Percentiles rank a stretch among this genome's conserved stretches.
phyloP scores from a whole-genome alignment of 2,888 invertebrate species.

The Ligdia adustata region DNA sequence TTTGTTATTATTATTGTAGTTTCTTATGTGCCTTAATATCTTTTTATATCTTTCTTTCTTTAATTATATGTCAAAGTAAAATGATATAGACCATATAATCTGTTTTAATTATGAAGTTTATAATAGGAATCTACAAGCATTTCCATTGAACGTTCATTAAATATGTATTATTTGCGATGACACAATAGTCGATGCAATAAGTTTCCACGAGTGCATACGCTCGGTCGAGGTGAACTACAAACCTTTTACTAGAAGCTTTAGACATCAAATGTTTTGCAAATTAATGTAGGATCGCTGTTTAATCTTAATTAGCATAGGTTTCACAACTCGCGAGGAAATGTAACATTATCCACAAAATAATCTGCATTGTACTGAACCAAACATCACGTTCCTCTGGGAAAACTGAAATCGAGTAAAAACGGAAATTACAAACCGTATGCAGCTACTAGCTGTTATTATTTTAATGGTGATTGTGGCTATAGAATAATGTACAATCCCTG shows the following conservation, averaged over 20 bases:
- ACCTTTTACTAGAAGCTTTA: slow-evolving; percentile 22
- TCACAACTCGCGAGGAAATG: not conserved
- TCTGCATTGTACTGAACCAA: slow-evolving; percentile 15
- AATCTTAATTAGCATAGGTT: slow-evolving; percentile 1
- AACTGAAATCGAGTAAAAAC: slow-evolving; percentile 32
- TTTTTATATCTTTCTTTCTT: no score
- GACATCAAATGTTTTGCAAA: slow-evolving; percentile 7
- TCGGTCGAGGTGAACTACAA: slow-evolving; percentile 28
- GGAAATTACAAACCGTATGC: slow-evolving; percentile 29
- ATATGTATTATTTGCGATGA: not conserved
- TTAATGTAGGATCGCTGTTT: no score
- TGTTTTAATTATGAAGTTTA: no score
- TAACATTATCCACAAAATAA: slow-evolving; percentile 16
- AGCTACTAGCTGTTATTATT: slow-evolving; percentile 27
- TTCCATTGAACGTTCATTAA: no score
- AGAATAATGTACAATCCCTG: slow-evolving; percentile 12
- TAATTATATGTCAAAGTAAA: no score
- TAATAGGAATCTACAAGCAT: no score
- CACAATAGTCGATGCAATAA: not conserved
- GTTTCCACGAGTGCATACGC: slow-evolving; percentile 6
- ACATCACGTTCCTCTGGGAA: slow-evolving; percentile 34
- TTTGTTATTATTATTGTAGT: no score
- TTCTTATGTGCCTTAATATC: no score
- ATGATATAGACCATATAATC: no score
- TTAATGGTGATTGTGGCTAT: slow-evolving; percentile 26